Evolutionary conservation across 2,888 invertebrate genomes (phyloP), one percentile per base, ranked within the genome.

Genomic region (Synergus gifuensis): DNA sequence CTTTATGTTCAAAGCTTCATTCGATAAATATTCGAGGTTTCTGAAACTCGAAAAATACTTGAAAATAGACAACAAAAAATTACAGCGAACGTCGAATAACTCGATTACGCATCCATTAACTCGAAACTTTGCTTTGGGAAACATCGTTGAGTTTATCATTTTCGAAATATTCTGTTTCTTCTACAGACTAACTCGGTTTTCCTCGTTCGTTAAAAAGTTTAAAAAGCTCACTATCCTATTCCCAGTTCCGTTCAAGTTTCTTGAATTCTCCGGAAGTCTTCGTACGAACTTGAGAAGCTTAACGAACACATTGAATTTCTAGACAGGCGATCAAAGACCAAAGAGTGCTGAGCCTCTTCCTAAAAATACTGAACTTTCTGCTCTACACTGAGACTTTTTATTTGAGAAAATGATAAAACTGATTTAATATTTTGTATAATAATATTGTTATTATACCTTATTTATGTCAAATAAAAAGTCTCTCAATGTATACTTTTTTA

Each of bases 291-390:
- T 64, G 64, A 64, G 64, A 11, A 64, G 40, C 9, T 40, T 64
- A 64, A 64, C n/a, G 64, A 64, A 64, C 64, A 64, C 64, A 64
- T 64, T 64, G 64, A 64, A 64, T 64, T 64, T 64, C 64, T n/a
- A 64, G 64, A n/a, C 40, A 64, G 16, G 64, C 64, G 64, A 64
- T 64, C 40, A 14, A 64, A 64, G 36, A 40, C 40, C 40, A 64
- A 64, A 64, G 9, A 36, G 4, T 14, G n/a, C 64, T 14, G 40
- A 16, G n/a, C 16, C 16, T 64, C 36, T 4, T 64, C 40, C 40
- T 64, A 8, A 9, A 36, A 64, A 42, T 16, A 40, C 36, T n/a
- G 40, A n/a, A 64, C 22, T 11, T 12, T 22, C 22, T 11, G 11
- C 22, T 60, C 8, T 12, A 4, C 11, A 11, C 4, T 28, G 28